phyloP scores from a whole-genome alignment of 2,113 vertebrate species.

The Callionymus lyra region DNA sequence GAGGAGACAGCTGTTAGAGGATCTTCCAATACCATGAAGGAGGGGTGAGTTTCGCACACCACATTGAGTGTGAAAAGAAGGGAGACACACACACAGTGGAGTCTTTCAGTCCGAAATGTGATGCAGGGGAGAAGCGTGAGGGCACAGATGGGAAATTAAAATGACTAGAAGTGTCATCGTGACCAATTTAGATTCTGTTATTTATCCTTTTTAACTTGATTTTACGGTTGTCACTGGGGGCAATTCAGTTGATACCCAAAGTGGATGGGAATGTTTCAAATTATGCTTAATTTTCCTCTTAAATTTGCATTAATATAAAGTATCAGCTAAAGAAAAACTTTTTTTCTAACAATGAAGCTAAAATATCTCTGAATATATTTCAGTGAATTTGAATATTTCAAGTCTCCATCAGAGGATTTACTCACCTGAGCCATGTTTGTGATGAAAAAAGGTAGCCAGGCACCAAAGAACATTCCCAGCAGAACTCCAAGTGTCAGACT shows the following conservation, averaged over 20 bases:
- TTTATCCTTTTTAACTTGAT: slow-evolving; percentile 6
- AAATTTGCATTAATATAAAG: no score
- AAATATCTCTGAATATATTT: no score
- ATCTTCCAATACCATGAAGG: slow-evolving; percentile 50
- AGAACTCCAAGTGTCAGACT: slow-evolving; percentile 89
- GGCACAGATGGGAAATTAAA: slow-evolving; percentile 67
- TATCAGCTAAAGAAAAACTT: no score
- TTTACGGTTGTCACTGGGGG: no score
- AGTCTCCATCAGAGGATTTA: no score
- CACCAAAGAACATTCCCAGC: slow-evolving; percentile 89
- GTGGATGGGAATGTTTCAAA: no score
- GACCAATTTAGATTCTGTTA: slow-evolving; percentile 47
- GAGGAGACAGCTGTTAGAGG: slow-evolving; percentile 58
- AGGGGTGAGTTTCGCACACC: slow-evolving; percentile 58
- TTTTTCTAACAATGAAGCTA: no score
- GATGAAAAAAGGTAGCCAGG: slow-evolving; percentile 93
- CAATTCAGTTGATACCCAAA: no score
- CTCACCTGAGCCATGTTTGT: slow-evolving; percentile 87
- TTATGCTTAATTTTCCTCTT: no score
- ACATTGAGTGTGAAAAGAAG: slow-evolving; percentile 65
- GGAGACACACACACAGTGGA: slow-evolving; percentile 33
- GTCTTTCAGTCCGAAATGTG: slow-evolving; percentile 37
- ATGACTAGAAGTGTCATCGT: slow-evolving; percentile 56
- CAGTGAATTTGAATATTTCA: no score
- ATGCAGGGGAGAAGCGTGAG: slow-evolving; percentile 52